These are phyloP conservation scores for Brachyopa scutellaris DNA, from an alignment of 2,888 invertebrate genomes.

Conservation along the genomic window DNA sequence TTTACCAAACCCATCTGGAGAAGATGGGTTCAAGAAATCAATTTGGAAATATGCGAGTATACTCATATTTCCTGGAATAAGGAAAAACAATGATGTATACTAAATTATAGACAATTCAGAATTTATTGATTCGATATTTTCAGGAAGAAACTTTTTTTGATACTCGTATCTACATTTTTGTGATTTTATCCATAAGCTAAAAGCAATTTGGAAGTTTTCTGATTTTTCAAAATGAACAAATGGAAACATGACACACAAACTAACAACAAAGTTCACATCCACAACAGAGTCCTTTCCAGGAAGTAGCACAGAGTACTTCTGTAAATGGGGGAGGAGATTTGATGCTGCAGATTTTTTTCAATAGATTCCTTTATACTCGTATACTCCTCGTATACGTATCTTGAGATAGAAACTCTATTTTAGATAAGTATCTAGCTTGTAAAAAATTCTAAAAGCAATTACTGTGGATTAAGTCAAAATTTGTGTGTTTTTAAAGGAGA, in stretches of 20 bases:
- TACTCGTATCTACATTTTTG: too few relatives aligned
- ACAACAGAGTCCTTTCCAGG: background rate
- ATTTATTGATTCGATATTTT: slow-evolving; percentile 21
- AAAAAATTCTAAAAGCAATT: too few relatives aligned
- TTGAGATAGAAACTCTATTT: too few relatives aligned
- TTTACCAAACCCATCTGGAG: background rate
- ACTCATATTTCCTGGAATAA: background rate
- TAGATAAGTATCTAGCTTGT: too few relatives aligned
- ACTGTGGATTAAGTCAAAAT: too few relatives aligned
- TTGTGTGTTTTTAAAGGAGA: too few relatives aligned
- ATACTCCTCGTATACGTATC: too few relatives aligned
- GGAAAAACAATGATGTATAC: background rate
- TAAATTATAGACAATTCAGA: background rate
- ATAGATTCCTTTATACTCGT: too few relatives aligned
- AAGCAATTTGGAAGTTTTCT: slow-evolving; percentile 21
- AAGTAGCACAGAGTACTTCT: background rate
- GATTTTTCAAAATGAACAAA: slow-evolving; percentile 1
- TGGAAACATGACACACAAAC: background rate
- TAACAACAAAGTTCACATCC: background rate
- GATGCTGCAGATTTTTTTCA: too few relatives aligned
- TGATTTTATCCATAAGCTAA: background rate
- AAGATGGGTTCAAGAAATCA: too few relatives aligned
- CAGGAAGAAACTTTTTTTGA: background rate
- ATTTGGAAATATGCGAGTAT: background rate
- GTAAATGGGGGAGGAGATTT: too few relatives aligned